phyloP scores from a whole-genome alignment of 2,888 invertebrate genomes.

The Euplagia quadripunctaria region DNA sequence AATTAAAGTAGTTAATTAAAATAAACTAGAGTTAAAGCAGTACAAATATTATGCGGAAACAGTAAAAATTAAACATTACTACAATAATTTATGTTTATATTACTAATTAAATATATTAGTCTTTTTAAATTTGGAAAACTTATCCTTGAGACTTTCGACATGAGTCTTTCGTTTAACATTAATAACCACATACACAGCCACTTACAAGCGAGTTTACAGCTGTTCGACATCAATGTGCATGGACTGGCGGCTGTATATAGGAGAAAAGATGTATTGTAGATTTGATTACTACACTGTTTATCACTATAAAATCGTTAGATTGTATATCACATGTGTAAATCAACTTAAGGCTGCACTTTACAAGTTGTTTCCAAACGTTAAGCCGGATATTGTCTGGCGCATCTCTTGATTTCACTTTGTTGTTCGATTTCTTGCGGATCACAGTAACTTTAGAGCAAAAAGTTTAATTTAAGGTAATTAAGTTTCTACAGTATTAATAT shows the following conservation, averaged over 20 bases:
- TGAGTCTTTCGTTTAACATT: background rate
- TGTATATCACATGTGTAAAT: background rate
- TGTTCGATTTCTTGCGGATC: too few relatives aligned
- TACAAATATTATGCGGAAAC: background rate
- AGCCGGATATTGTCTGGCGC: background rate
- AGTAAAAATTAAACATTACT: background rate
- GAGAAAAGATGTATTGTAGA: background rate
- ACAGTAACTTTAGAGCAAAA: too few relatives aligned
- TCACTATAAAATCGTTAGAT: background rate
- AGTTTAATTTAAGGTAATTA: too few relatives aligned
- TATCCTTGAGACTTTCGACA: background rate
- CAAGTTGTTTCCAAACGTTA: background rate
- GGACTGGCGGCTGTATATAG: background rate
- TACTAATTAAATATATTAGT: background rate
- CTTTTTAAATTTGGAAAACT: background rate
- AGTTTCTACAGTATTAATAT: too few relatives aligned
- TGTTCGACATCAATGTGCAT: background rate
- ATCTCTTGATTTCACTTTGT: too few relatives aligned
- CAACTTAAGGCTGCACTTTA: background rate
- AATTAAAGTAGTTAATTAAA: slow-evolving; percentile 2
- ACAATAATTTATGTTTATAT: background rate
- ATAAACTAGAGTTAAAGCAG: background rate
- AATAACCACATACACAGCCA: background rate
- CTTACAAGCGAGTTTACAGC: too few relatives aligned
- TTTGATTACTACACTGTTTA: background rate